Evolutionary conservation across 1,140 invertebrate species (phyloP), one percentile per base, ranked within the genome.

Genomic region (Ooceraea biroi): DNA sequence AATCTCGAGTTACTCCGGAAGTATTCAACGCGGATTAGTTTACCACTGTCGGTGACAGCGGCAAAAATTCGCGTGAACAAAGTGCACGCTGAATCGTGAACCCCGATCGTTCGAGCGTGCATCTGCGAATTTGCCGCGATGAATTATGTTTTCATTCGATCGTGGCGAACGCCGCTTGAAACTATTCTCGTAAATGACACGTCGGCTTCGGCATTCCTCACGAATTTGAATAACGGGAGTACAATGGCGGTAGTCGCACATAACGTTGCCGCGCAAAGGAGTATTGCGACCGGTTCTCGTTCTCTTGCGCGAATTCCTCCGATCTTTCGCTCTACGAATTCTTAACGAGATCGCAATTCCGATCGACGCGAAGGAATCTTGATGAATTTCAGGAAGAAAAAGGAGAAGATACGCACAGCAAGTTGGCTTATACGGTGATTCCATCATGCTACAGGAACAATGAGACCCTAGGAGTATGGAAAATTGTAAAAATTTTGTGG

Each of bases 211-310:
- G 41, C 22, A 74, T 85, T 71, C 44, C 65, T 10, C 69, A 17
- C 61, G 44, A 66, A 77, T 83, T 86, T 76, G 58, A 27, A 86
- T 87, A 87, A 87, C 85, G 85, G 84, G 63, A 87, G 27, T 76
- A 76, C 25, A 46, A 63, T 30, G 57, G 22, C 66, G 14, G 19
- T 50, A 36, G 72, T 4, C 7, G 19, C 4, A 12, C 3, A 12
- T 74, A 74, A 82, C 72, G 82, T 86, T 84, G 72, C 55, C 25
- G 22, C 22, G 68, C 11, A 77, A 69, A 57, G 30, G 27, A 57
- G 84, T 71, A 66, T 77, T 77, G 66, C 55, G 57, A 25, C 52
- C 3, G 41, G 69, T 60, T 68, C 36, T 60, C 25, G 41, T 25
- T 36, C 36, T 36, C 36, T 36, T 7, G 36, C 36, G 36, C 50